phyloP scores from a whole-genome alignment of 2,888 invertebrate genomes.

The Meta bourneti region DNA sequence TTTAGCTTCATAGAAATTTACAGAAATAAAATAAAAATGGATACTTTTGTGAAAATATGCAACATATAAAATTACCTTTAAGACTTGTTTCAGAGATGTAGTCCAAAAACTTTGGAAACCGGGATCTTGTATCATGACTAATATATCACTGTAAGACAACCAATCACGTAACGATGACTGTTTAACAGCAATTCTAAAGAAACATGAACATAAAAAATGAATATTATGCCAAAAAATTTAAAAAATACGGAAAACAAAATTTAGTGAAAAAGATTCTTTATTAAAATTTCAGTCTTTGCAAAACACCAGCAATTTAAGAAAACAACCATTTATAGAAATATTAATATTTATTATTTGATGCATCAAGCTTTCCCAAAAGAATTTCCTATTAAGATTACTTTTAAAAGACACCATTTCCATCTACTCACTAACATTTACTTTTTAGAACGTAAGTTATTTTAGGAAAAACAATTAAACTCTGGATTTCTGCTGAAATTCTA shows the following conservation, averaged over 20 bases:
- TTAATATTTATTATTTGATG: too few relatives aligned
- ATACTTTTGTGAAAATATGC: background rate
- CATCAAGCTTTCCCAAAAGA: too few relatives aligned
- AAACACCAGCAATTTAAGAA: too few relatives aligned
- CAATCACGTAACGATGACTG: constrained; percentile 60
- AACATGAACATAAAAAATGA: background rate
- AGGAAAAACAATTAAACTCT: too few relatives aligned
- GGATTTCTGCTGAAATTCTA: too few relatives aligned
- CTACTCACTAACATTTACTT: too few relatives aligned
- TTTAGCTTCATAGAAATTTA: too few relatives aligned
- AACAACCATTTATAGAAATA: too few relatives aligned
- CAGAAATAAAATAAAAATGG: background rate
- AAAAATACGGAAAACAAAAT: background rate
- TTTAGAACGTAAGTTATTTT: too few relatives aligned
- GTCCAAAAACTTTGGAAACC: constrained; percentile 21
- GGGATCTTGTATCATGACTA: constrained; percentile 43
- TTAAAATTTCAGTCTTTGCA: too few relatives aligned
- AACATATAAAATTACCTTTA: constrained; percentile 43
- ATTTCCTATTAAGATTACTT: too few relatives aligned
- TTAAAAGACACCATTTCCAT: too few relatives aligned
- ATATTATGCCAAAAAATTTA: background rate
- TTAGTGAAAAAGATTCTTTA: background rate
- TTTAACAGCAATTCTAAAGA: constrained; percentile 64
- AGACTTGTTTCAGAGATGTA: constrained; percentile 23
- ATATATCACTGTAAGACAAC: constrained; percentile 66